Conservation (phyloP, 2,888 invertebrate species). For the Anodontia alba region DNA sequence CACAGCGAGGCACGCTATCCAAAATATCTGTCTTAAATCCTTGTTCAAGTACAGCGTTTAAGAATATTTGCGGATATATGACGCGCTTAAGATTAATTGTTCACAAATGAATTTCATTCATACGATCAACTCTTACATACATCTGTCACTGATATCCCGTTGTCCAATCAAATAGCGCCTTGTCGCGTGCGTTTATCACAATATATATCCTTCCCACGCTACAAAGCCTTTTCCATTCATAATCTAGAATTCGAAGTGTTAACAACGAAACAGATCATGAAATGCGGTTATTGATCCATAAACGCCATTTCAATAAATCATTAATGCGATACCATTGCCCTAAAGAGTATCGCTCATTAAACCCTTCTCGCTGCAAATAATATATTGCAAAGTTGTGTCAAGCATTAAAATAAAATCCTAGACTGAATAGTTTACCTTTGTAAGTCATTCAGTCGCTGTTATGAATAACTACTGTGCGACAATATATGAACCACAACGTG, state of each 20-base stretch:
- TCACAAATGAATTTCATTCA: slow-evolving; percentile 15
- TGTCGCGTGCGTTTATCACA: slow-evolving; percentile 9
- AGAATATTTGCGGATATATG: neutral
- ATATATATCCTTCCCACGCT: slow-evolving; percentile 5
- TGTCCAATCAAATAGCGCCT: neutral
- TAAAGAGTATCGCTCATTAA: neutral
- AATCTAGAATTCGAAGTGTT: neutral
- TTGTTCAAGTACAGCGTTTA: neutral
- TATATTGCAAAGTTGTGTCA: too few species aligned
- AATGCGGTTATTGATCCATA: neutral
- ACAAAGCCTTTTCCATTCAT: neutral
- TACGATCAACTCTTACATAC: neutral
- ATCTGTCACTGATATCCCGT: neutral
- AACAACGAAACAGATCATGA: neutral
- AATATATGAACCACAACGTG: neutral
- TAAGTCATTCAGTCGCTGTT: neutral
- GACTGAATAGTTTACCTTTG: neutral
- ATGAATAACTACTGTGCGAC: neutral
- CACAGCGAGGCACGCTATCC: neutral
- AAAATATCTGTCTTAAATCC: neutral
- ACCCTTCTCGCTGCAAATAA: neutral
- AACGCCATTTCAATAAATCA: neutral
- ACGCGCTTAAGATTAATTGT: neutral
- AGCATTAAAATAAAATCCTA: too few species aligned
- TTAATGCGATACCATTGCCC: neutral